Evolutionary conservation across 2,888 invertebrate genomes (phyloP), one percentile per base, ranked within the genome.

Genomic region (Brachynemurus nebulosus): DNA sequence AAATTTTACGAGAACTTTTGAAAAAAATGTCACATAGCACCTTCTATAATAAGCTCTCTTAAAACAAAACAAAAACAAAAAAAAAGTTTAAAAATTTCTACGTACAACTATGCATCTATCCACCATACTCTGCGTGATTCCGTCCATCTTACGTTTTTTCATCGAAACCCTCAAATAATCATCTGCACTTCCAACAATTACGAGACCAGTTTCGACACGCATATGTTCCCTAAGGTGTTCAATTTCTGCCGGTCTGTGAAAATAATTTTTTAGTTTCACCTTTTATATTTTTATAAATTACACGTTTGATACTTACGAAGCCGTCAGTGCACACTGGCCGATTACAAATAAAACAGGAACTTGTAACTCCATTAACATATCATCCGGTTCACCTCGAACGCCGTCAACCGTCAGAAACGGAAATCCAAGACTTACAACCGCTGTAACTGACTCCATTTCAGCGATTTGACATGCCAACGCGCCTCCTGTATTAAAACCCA

Each of bases 151-250:
- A 49, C 80, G 76, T 57, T 82, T 83, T 40, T 72, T 70, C 48
- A 79, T 77, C 5, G 72, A 74, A 48, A 89, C 71, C 33, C 84
- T 66, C 14, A 89, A 64, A 43, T 76, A 69, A 59, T 85, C 82
- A 62, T 88, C 86, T 1, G 83, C 85, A 27, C 81, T 79, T 17
- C 86, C 86, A 12, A 89, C 80, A 11, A 89, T 73, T 25, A 88
- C 70, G 25, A 88, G 62, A 41, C 80, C 77, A 3, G 83, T 81
- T 57, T 85, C 82, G 0, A 81, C 79, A 50, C 78, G 69, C 76
- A 89, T 79, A 49, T 76, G 74, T 55, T 82, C 82, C 4, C 88
- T 67, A 30, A 86, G 59, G 44, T 80, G 78, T 60, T 88, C 86
- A 54, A 89, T 68, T 59, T 84, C 83, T 56, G 86, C 84, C 40